Base-by-base conservation (phyloP, 1,140 invertebrate genomes). In the Platyura marginata region DNA sequence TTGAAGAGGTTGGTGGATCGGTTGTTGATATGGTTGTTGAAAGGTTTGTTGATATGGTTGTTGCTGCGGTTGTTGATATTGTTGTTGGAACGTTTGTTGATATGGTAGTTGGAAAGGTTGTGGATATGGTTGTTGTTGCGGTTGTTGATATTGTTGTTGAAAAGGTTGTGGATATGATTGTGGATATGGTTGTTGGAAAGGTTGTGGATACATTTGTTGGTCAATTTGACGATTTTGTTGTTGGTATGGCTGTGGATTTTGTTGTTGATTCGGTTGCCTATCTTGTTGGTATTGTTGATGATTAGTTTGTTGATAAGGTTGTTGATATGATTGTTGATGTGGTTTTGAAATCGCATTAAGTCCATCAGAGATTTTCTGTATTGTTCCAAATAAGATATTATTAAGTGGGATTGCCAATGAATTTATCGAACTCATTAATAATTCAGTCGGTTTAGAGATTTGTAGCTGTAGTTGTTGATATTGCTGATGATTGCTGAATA, bases 81-180 rank as follows among this genome's bases (percentile, higher is more conserved):
- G 22, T 39, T 33, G 22, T 29, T 43, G 21, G 18, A 25, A 16
- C 34, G 25, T 23, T 42, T 33, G 44, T 40, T 18, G 40, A 2
- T 25, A 9, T 21, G 8, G 44, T 29, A 25, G 44, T 35, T 3
- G 42, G 6, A 29, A 18, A 43, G 19, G 38, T 46, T 15, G 41
- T 34, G 3, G 25, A 8, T 10, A 23, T 2, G 18, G 32, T 36
- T 16, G 34, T n/a, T 20, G 46, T 44, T 11, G 16, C 10, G 3
- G 43, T 45, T 42, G 43, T 47, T 34, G 40, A n/a, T n/a, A n/a
- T n/a, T n/a, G n/a, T n/a, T n/a, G n/a, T n/a, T n/a, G 10, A 9
- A 38, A 29, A 25, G 15, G 41, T 41, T 23, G 45, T 46, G 13
- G 39, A n/a, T n/a, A n/a, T n/a, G n/a, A n/a, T n/a, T n/a, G n/a